A percentile compares a stretch with the other conserved stretches of the same genome.
Evolutionary conservation across 2,888 invertebrate species (phyloP).

Genomic region (Monochamus alternatus): DNA sequence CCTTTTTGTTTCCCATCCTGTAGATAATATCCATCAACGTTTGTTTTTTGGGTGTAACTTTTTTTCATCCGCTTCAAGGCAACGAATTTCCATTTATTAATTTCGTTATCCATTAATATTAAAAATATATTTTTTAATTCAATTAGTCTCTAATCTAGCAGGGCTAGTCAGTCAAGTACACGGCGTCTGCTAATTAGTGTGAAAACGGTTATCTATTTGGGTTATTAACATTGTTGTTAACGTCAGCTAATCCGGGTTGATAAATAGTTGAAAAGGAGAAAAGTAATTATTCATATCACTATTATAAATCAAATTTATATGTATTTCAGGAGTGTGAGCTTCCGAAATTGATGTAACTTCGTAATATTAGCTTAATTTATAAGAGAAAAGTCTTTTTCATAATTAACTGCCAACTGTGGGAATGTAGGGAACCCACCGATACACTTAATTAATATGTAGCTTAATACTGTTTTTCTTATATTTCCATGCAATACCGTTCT

Average conservation of each 20-base stretch:
- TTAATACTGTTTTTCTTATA: too few relatives aligned
- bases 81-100: neutral
- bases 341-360: too few relatives aligned
- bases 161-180: conserved; percentile 5
- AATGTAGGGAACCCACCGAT: too few relatives aligned
- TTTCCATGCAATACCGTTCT: too few relatives aligned
- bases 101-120: neutral
- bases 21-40: neutral
- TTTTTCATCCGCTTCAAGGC: too few relatives aligned
- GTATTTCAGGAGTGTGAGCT: too few relatives aligned
- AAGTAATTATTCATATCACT: conserved; percentile 3
- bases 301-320: neutral
- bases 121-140: conserved; percentile 10
- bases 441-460: too few relatives aligned
- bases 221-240: conserved; percentile 6
- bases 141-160: neutral
- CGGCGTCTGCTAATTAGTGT: conserved; percentile 6
- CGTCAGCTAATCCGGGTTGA: neutral
- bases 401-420: too few relatives aligned
- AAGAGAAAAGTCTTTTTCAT: too few relatives aligned
- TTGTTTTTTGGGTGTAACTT: too few relatives aligned
- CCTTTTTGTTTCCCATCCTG: neutral
- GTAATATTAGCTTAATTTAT: too few relatives aligned
- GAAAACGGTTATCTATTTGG: conserved; percentile 8
- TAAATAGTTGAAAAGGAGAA: neutral